Conservation (phyloP, 2,113 vertebrate species). For the cattle (Bos taurus) region DNA sequence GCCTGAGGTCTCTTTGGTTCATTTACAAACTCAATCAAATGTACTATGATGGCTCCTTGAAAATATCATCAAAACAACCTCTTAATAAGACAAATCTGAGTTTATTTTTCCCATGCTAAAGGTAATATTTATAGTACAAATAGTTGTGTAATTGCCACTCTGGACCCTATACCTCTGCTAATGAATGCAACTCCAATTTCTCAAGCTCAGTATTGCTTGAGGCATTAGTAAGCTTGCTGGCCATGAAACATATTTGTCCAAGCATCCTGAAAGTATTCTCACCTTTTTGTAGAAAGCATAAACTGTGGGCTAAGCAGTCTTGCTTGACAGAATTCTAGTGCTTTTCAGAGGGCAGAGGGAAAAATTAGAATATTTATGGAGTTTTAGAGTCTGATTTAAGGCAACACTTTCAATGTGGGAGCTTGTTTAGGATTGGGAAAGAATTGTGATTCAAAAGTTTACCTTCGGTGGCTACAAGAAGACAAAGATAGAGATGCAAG, state of each 20-base stretch:
- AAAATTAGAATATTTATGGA: neutral
- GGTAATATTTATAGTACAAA: neutral
- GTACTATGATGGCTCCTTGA: neutral
- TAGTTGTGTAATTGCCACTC: neutral
- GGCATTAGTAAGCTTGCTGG: neutral
- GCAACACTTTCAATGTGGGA: neutral
- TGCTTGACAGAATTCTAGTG: neutral
- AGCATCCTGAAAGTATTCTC: neutral
- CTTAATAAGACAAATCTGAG: neutral
- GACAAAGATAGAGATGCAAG: neutral
- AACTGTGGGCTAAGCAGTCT: neutral
- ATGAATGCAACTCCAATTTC: neutral
- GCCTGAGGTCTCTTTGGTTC: slow-evolving; percentile 17
- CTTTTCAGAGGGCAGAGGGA: neutral
- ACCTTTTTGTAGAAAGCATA: slow-evolving; percentile 19
- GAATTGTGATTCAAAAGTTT: neutral
- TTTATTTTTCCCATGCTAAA: neutral
- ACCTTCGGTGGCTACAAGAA: neutral
- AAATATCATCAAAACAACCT: slow-evolving; percentile 19
- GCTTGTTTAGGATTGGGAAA: neutral
- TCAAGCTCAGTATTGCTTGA: neutral
- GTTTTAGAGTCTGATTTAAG: neutral
- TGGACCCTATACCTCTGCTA: neutral
- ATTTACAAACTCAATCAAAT: slow-evolving; percentile 47
- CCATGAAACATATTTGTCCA: neutral